phyloP scores from a whole-genome alignment of 2,888 invertebrate genomes.

The Caenorhabditis uteleia region DNA sequence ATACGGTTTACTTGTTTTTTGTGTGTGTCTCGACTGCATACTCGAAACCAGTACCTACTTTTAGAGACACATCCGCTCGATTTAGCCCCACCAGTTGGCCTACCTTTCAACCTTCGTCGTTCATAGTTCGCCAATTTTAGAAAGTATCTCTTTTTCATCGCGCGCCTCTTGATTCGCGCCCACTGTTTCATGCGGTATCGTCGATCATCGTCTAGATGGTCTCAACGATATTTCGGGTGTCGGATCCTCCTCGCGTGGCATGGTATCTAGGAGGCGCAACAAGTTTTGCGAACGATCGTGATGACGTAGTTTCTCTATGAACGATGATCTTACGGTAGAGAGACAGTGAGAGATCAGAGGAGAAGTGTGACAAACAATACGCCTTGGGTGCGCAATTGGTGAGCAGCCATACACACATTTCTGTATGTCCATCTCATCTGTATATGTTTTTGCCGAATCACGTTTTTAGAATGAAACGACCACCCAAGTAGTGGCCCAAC shows the following conservation, averaged over 20 bases:
- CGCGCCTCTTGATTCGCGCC: too few relatives aligned
- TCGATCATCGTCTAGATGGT: slow-evolving; percentile 37
- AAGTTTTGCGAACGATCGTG: slow-evolving; percentile 51
- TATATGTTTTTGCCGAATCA: too few relatives aligned
- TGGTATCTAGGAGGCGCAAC: slow-evolving; percentile 35
- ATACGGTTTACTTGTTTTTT: too few relatives aligned
- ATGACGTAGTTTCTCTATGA: slow-evolving; percentile 54
- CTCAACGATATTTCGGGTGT: slow-evolving; percentile 39
- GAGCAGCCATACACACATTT: too few relatives aligned
- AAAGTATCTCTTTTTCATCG: slow-evolving; percentile 33
- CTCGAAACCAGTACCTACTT: too few relatives aligned
- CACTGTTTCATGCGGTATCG: slow-evolving; percentile 11
- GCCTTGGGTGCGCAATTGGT: slow-evolving; percentile 11
- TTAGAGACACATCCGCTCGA: too few relatives aligned
- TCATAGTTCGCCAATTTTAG: slow-evolving; percentile 52
- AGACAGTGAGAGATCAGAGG: slow-evolving; percentile 31
- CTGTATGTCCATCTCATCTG: too few relatives aligned
- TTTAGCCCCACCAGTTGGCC: too few relatives aligned
- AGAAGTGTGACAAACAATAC: slow-evolving; percentile 1
- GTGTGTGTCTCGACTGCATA: too few relatives aligned
- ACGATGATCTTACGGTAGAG: slow-evolving; percentile 52
- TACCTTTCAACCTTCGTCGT: slow-evolving; percentile 53
- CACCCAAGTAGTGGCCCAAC: too few relatives aligned
- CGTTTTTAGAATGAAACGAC: too few relatives aligned
- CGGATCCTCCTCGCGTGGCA: slow-evolving; percentile 35